Conservation (phyloP, 2,113 vertebrate genomes). For the Hyperoodon ampullatus region DNA sequence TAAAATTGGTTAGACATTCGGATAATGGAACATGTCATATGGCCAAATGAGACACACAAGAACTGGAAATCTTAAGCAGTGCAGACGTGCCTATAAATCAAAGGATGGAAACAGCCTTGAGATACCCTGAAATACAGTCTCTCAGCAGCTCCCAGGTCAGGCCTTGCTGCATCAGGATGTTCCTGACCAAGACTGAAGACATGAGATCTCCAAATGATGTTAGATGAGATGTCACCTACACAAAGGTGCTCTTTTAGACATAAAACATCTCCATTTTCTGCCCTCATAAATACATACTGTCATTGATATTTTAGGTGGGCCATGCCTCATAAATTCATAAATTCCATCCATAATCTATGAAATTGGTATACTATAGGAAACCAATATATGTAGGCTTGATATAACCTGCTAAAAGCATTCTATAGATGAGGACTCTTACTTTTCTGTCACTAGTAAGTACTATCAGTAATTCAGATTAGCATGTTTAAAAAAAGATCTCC, state of each 20-base stretch:
- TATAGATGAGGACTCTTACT: not conserved
- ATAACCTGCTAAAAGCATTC: not conserved
- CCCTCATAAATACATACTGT: not conserved
- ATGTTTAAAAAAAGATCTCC: not conserved
- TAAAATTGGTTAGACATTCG: not conserved
- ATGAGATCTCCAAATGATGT: not conserved
- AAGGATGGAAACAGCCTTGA: not conserved
- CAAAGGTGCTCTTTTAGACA: not conserved
- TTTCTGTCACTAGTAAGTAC: not conserved
- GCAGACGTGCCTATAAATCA: not conserved
- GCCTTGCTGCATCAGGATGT: fast-evolving
- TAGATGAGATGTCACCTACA: not conserved
- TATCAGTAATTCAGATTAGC: not conserved
- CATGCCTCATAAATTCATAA: not conserved
- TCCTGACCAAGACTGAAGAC: fast-evolving
- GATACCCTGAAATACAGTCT: fast-evolving
- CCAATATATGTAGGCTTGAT: no score
- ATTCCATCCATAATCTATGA: not conserved
- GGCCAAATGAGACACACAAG: not conserved
- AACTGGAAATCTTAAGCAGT: no score
- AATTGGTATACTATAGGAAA: not conserved
- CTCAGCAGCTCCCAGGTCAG: fast-evolving
- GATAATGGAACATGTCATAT: not conserved
- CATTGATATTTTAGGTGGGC: not conserved
- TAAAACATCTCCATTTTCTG: not conserved